These are phyloP conservation scores for Enteromius fasciolatus DNA, from an alignment of 2,797 vertebrate genomes.

Conservation along the genomic window DNA sequence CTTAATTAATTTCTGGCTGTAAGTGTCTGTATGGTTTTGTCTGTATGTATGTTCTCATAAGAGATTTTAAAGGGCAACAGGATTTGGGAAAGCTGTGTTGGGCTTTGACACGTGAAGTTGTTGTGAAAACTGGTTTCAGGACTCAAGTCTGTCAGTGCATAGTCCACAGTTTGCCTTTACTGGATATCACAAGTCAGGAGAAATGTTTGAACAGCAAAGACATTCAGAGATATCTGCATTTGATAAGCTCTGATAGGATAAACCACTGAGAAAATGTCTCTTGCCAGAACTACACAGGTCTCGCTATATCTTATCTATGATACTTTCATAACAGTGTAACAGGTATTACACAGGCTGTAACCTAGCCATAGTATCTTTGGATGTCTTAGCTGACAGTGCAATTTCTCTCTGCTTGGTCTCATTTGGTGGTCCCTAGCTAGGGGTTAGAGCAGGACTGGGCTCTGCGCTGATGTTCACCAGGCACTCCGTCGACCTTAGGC, in stretches of 20 bases:
- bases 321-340: not conserved
- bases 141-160: conserved; percentile 50
- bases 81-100: conserved; percentile 37
- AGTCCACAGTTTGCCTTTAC: conserved; percentile 46
- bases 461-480: conserved; percentile 95
- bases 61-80: conserved; percentile 43
- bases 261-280: not conserved
- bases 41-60: conserved; percentile 57
- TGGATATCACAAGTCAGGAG: conserved; percentile 5
- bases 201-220: conserved; percentile 39
- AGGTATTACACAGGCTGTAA: conserved; percentile 4
- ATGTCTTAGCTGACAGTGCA: conserved; percentile 32
- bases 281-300: not conserved
- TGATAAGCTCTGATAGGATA: not conserved
- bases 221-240: conserved; percentile 45
- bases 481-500: conserved; percentile 97
- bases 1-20: conserved; percentile 15
- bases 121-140: conserved; percentile 6
- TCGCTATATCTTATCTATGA: not conserved
- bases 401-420: conserved; percentile 35
- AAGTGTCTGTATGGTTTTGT: conserved; percentile 5
- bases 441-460: conserved; percentile 91
- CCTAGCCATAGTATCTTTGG: conserved; percentile 38
- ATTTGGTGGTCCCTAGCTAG: conserved; percentile 83
- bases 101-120: conserved; percentile 7